phyloP scores from a whole-genome alignment of 2,113 vertebrate genomes.

The Phylloscopus whistleri region DNA sequence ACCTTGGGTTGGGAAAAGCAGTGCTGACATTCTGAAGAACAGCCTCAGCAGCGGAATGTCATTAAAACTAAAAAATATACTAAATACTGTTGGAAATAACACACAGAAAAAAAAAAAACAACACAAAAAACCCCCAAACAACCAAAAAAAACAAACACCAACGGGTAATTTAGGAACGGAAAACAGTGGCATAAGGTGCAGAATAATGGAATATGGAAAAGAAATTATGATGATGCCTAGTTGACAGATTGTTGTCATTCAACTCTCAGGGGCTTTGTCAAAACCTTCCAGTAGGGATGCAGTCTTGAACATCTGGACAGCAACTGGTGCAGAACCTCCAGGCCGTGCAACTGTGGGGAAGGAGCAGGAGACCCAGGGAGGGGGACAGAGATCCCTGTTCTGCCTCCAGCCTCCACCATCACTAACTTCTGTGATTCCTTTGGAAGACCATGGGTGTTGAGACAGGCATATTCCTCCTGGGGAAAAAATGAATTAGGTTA shows the following conservation, averaged over 20 bases:
- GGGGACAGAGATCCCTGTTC: not conserved
- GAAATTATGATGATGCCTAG: constrained; percentile 54
- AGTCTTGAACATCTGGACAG: constrained; percentile 72
- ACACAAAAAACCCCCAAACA: not conserved
- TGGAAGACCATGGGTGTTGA: not conserved
- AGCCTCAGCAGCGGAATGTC: constrained; percentile 16
- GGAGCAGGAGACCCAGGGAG: not conserved
- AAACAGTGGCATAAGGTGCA: constrained; percentile 76
- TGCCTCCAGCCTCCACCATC: not conserved
- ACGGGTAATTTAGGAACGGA: constrained; percentile 47
- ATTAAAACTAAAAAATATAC: constrained; percentile 58
- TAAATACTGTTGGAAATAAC: constrained; percentile 38
- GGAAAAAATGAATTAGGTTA: fast-evolving
- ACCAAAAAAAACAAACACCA: not conserved
- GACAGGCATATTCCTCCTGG: not conserved
- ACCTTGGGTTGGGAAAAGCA: not conserved
- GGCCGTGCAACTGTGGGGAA: not conserved
- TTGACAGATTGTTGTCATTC: constrained; percentile 75
- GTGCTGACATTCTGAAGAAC: not conserved
- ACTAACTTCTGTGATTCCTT: not conserved
- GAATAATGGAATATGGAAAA: constrained; percentile 72
- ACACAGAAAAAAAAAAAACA: not conserved
- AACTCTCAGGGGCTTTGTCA: constrained; percentile 70
- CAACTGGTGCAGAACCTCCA: constrained; percentile 70
- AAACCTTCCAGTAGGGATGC: constrained; percentile 64